phyloP scores from a whole-genome alignment of 2,113 vertebrate species.

The Macrotus californicus region DNA sequence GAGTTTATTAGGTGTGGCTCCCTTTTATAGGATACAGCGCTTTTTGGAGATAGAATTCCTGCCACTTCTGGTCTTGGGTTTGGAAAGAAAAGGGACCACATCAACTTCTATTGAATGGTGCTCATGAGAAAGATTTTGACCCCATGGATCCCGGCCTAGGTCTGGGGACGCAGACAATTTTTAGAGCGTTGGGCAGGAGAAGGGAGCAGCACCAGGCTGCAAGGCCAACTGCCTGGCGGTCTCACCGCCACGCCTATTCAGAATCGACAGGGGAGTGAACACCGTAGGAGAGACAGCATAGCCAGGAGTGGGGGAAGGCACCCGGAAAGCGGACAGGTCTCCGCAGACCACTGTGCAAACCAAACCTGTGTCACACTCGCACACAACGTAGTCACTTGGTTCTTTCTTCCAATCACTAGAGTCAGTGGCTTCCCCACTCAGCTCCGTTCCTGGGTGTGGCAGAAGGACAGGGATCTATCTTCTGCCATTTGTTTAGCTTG shows the following conservation, averaged over 20 bases:
- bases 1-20: not conserved
- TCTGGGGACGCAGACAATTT: too few species aligned
- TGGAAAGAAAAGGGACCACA: not conserved
- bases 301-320: rapidly evolving
- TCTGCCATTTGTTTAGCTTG: not conserved
- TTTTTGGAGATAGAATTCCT: not conserved
- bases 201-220: not conserved
- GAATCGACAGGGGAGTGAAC: not conserved
- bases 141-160: not conserved
- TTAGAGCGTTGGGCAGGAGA: rapidly evolving
- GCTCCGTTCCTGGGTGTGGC: too few species aligned
- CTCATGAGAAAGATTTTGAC: not conserved
- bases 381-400: too few species aligned
- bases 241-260: rapidly evolving
- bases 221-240: not conserved
- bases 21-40: not conserved
- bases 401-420: not conserved
- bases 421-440: not conserved
- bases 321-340: rapidly evolving
- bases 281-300: rapidly evolving
- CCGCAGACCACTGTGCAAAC: rapidly evolving
- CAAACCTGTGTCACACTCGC: not conserved
- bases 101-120: not conserved
- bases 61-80: not conserved
- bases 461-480: not conserved